A percentile compares a stretch with the other conserved stretches of the same genome.
Conservation (phyloP, 2,888 invertebrate genomes). For the Spilarctia lutea region DNA sequence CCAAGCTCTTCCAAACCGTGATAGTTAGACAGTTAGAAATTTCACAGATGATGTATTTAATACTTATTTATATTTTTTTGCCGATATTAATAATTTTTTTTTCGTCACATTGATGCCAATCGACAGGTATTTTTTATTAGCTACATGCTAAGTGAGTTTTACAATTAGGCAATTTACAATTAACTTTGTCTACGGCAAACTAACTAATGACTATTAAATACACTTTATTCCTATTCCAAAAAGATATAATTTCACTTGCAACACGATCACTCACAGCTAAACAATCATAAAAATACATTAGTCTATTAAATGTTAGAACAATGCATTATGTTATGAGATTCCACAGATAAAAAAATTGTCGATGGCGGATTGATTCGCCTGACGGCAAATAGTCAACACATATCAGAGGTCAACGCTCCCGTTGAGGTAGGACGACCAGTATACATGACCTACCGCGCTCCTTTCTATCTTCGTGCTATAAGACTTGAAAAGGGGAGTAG, state of each 20-base stretch:
- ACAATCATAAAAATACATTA: background rate
- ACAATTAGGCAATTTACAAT: background rate
- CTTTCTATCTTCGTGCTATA: background rate
- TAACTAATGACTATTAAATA: background rate
- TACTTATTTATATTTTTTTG: too few relatives aligned
- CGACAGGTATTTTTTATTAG: too few relatives aligned
- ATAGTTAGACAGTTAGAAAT: too few relatives aligned
- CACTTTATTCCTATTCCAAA: background rate
- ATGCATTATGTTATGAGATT: slow-evolving; percentile 9
- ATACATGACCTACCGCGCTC: slow-evolving; percentile 28
- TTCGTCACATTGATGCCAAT: too few relatives aligned
- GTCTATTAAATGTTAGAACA: background rate
- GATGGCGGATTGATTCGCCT: slow-evolving; percentile 51
- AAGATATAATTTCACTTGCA: background rate
- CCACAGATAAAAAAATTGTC: slow-evolving; percentile 27
- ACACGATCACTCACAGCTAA: background rate
- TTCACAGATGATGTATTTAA: too few relatives aligned
- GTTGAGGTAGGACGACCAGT: slow-evolving; percentile 39
- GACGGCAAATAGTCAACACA: slow-evolving; percentile 59
- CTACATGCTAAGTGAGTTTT: background rate
- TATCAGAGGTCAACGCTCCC: slow-evolving; percentile 57
- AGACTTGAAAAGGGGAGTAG: background rate
- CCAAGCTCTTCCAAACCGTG: too few relatives aligned
- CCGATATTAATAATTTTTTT: too few relatives aligned
- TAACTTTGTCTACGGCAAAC: background rate